Base-by-base conservation (phyloP, 1,140 invertebrate genomes). In the Leptestheria dahalacensis region DNA sequence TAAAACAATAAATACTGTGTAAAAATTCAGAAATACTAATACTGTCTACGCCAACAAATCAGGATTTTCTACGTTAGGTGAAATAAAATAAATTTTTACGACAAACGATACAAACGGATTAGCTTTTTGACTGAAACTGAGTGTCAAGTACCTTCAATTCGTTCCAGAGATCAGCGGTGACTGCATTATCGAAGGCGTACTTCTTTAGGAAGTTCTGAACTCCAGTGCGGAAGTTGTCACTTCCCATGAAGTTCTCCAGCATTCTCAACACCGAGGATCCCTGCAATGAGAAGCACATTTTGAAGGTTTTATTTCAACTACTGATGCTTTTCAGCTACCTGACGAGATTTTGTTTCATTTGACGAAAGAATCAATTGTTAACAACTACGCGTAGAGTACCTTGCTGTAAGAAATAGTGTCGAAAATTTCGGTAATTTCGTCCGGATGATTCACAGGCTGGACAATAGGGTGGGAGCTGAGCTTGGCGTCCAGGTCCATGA, bases 381-480 rank as follows among this genome's bases (percentile, higher is more conserved):
- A 55, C 11, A 26, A 26, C 15, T 55, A 48, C 15, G 29, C 29
- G 18, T 33, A 2, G 9, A 24, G 59, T 74, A 89, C 88, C 78
- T 97, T 97, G 56, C 81, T 82, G 68, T 97, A 97, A 1, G 91
- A 91, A 64, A 97, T 96, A 0, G 76, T 72, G 73, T 97, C 92
- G 71, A 97, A 97, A 58, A 94, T 85, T 60, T 88, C 85, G 0
- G 85, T 91, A 47, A 96, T 95, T 74, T 97, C 82, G 68, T 90
- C 84, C 0, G 91, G 88, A 67, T 86, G 86, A 46, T 75, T 75
- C 20, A 94, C 89, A 3, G 76, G 77, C 69, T 89, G 83, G 12
- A 91, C 82, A 64, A 94, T 91, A 0, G 90, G 85, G 75, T 93
- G 90, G 6, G 89, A 91, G 62, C 83, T 88, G 0, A 87, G 68